Conservation (phyloP, 2,888 invertebrate genomes). For the Thelaira solivaga region DNA sequence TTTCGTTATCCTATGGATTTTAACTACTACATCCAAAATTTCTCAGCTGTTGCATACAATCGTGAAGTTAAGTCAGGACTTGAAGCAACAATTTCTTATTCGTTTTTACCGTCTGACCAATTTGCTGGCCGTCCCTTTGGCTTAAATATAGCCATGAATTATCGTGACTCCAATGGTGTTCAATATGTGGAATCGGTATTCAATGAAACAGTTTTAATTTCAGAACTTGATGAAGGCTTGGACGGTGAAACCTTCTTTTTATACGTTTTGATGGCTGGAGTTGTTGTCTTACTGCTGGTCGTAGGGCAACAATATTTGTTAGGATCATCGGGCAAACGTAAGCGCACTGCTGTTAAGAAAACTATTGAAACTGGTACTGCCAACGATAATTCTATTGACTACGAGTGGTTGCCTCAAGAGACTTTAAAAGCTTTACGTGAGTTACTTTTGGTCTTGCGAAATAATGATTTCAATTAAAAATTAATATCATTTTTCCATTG, state of each 20-base stretch:
- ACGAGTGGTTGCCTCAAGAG: conserved; percentile 98
- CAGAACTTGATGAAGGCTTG: conserved; percentile 96
- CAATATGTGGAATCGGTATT: conserved; percentile 91
- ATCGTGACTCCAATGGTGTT: conserved; percentile 85
- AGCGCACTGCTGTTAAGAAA: conserved; percentile 79
- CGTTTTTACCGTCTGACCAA: conserved; percentile 96
- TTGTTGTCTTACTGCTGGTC: conserved; percentile 90
- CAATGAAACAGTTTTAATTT: conserved; percentile 97
- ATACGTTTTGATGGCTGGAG: conserved; percentile 95
- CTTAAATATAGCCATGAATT: conserved; percentile 93
- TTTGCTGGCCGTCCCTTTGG: conserved; percentile 98
- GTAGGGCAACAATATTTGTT: conserved; percentile 92
- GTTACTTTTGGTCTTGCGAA: too few species aligned
- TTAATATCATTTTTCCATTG: conserved; percentile 72
- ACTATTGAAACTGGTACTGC: conserved; percentile 94
- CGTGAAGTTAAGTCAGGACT: conserved; percentile 92
- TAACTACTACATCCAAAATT: conserved; percentile 98
- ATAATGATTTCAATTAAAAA: too few species aligned
- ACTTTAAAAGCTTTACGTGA: conserved; percentile 89
- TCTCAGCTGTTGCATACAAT: conserved; percentile 92
- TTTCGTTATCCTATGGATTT: conserved; percentile 99
- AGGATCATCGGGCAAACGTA: conserved; percentile 87
- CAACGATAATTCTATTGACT: conserved; percentile 94
- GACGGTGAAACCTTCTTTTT: conserved; percentile 99
- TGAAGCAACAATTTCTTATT: conserved; percentile 96